phyloP scores from a whole-genome alignment of 2,113 vertebrate species.

The Cygnus atratus region DNA sequence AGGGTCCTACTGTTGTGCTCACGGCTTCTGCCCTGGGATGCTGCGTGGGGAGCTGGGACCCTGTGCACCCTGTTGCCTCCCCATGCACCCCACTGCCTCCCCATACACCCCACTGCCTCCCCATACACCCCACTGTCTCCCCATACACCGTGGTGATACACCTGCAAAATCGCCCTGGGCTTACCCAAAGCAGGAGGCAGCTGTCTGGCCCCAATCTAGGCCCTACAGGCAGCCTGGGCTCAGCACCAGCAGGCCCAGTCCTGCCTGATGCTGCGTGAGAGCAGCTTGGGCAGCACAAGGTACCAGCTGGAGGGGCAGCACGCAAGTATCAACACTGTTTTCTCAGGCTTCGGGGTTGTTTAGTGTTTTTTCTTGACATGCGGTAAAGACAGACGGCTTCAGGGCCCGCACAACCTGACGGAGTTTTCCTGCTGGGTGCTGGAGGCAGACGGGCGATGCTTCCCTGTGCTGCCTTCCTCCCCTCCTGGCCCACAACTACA shows the following conservation, averaged over 20 bases:
- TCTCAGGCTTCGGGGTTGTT: neutral
- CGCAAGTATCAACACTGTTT: fast-evolving
- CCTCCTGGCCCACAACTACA: slow-evolving; percentile 8
- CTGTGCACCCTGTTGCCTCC: fast-evolving
- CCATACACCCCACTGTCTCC: too few species aligned
- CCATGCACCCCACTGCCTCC: neutral
- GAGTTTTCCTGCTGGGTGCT: neutral
- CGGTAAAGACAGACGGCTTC: neutral
- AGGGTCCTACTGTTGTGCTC: fast-evolving
- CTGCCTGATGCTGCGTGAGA: fast-evolving
- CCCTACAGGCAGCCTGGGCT: neutral
- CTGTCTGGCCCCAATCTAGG: neutral
- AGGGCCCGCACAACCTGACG: neutral
- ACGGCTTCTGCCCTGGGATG: fast-evolving
- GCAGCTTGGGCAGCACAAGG: fast-evolving
- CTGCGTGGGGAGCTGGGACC: neutral
- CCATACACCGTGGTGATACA: fast-evolving
- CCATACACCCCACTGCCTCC: too few species aligned
- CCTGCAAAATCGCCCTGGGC: neutral
- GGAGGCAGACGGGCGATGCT: neutral
- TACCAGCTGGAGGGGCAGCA: neutral
- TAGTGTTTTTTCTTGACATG: neutral
- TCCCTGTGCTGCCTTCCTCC: neutral
- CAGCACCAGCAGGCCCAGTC: neutral
- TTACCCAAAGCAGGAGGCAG: neutral